Conservation (phyloP, 2,888 invertebrate genomes). For the Teleogryllus oceanicus region DNA sequence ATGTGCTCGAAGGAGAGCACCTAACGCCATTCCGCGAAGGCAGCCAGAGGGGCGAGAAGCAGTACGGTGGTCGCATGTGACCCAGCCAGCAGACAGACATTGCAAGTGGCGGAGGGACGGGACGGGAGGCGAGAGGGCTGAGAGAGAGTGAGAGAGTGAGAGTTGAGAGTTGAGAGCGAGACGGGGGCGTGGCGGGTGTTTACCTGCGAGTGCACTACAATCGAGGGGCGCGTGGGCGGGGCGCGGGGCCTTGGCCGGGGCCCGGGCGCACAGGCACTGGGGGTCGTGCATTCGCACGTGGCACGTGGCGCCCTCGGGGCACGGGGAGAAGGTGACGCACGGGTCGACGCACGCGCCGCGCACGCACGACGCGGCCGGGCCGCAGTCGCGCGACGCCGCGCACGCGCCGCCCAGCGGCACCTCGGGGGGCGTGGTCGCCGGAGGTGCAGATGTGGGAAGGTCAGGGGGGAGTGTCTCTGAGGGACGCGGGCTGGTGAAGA, state of each 20-base stretch:
- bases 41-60: too few relatives aligned
- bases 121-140: not conserved
- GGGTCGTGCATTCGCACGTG: slow-evolving; percentile 54
- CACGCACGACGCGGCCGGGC: not conserved
- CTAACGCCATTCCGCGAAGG: too few relatives aligned
- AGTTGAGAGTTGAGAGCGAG: slow-evolving; percentile 25
- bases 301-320: slow-evolving; percentile 50
- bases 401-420: not conserved
- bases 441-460: too few relatives aligned
- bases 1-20: too few relatives aligned
- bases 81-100: slow-evolving; percentile 26
- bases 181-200: slow-evolving; percentile 42
- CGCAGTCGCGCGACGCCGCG: not conserved
- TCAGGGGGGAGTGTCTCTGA: too few relatives aligned
- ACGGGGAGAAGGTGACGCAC: slow-evolving; percentile 52
- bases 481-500: too few relatives aligned
- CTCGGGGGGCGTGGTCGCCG: not conserved
- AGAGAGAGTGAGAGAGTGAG: slow-evolving; percentile 21
- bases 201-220: slow-evolving; percentile 62
- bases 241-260: slow-evolving; percentile 42
- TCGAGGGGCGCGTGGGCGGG: slow-evolving; percentile 45
- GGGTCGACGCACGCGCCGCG: slow-evolving; percentile 51
- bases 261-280: slow-evolving; percentile 56
- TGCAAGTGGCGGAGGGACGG: slow-evolving; percentile 26
- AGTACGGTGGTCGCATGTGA: not conserved